phyloP scores from a whole-genome alignment of 2,113 vertebrate genomes.

The Pituophis catenifer region DNA sequence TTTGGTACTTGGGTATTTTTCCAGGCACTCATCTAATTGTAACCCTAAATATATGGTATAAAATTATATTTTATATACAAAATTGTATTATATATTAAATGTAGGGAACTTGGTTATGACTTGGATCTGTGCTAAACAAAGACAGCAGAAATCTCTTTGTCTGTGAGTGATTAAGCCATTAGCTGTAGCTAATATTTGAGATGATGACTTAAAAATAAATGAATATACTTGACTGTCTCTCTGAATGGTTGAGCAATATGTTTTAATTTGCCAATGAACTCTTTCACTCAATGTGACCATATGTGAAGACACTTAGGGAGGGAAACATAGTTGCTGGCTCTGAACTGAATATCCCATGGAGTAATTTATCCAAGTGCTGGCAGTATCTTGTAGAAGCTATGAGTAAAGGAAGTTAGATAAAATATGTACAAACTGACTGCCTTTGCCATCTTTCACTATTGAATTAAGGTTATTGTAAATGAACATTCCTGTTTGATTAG shows the following conservation, averaged over 20 bases:
- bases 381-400: neutral
- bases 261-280: conserved; percentile 2
- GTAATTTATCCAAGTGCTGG: neutral
- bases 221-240: neutral
- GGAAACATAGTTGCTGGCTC: neutral
- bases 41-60: neutral
- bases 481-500: neutral
- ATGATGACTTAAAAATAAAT: neutral
- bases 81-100: neutral
- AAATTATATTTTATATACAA: neutral
- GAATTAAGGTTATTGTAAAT: neutral
- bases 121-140: neutral
- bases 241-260: neutral
- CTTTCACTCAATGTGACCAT: neutral
- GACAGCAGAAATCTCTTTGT: neutral
- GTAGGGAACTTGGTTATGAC: neutral
- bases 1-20: neutral
- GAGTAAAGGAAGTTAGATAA: neutral
- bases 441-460: neutral
- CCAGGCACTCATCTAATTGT: no score
- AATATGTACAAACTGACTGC: neutral
- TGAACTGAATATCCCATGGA: neutral
- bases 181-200: conserved; percentile 7
- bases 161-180: neutral
- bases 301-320: neutral